phyloP scores from a whole-genome alignment of 2,888 invertebrate species.

The Epinotia brunnichana region DNA sequence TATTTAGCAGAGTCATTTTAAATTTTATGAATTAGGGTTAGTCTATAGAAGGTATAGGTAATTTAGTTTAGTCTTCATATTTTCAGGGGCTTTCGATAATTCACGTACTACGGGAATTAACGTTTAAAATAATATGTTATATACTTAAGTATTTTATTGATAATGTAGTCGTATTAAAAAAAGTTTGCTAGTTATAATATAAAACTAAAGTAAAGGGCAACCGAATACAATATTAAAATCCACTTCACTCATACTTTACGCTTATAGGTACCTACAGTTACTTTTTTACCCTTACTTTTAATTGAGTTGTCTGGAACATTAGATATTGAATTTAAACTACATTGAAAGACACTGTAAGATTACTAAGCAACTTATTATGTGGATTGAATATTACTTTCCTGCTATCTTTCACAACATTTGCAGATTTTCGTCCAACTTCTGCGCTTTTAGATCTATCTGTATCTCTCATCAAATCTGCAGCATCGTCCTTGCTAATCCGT shows the following conservation, averaged over 20 bases:
- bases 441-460: constrained; percentile 9
- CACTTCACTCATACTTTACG: background rate
- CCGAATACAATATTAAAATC: background rate
- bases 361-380: constrained; percentile 61
- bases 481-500: constrained; percentile 61
- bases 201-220: background rate
- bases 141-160: too few relatives aligned
- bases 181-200: too few relatives aligned
- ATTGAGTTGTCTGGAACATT: background rate
- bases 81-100: too few relatives aligned
- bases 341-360: constrained; percentile 68
- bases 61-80: too few relatives aligned
- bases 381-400: constrained; percentile 66
- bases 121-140: too few relatives aligned
- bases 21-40: too few relatives aligned
- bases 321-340: constrained; percentile 47
- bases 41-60: too few relatives aligned
- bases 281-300: background rate
- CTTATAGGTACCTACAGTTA: too few relatives aligned
- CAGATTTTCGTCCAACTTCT: constrained; percentile 7
- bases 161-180: too few relatives aligned
- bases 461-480: constrained; percentile 49
- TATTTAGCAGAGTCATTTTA: too few relatives aligned
- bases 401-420: constrained; percentile 52
- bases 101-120: too few relatives aligned